Conservation (phyloP, 2,797 vertebrate species). For the Hozukius guyotensis region DNA sequence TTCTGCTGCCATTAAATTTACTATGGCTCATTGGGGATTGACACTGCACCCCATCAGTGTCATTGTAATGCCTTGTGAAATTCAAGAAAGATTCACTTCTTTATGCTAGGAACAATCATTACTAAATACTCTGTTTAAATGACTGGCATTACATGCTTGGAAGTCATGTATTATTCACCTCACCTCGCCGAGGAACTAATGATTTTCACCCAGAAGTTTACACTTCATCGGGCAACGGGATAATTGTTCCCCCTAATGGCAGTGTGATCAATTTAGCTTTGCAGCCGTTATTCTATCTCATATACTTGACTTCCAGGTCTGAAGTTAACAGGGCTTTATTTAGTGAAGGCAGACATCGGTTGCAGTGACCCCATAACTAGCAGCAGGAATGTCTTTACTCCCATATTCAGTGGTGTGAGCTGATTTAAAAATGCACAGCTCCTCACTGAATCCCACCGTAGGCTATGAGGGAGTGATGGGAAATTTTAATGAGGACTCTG, state of each 20-base stretch:
- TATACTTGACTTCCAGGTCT: conserved; percentile 39
- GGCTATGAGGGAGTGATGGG: conserved; percentile 55
- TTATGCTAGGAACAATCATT: conserved; percentile 65
- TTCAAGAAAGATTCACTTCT: conserved; percentile 67
- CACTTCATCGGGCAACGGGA: conserved; percentile 59
- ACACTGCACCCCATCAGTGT: conserved; percentile 64
- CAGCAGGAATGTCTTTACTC: conserved; percentile 43
- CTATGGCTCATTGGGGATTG: conserved; percentile 76
- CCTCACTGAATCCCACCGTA: conserved; percentile 51
- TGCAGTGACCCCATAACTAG: conserved; percentile 51
- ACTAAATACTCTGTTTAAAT: conserved; percentile 64
- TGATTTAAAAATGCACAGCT: conserved; percentile 62
- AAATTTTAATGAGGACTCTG: conserved; percentile 67
- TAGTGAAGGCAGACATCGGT: conserved; percentile 28
- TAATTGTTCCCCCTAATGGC: conserved; percentile 66
- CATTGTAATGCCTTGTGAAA: conserved; percentile 68
- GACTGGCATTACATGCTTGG: conserved; percentile 62
- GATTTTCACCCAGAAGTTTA: conserved; percentile 52
- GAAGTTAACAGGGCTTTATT: conserved; percentile 47
- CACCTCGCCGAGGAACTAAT: conserved; percentile 48
- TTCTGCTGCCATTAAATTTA: conserved; percentile 74
- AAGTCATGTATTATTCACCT: conserved; percentile 71
- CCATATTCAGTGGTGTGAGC: conserved; percentile 36
- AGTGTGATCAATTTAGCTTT: conserved; percentile 54
- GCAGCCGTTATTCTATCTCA: conserved; percentile 41